Evolutionary conservation across 2,113 vertebrate species (phyloP), one percentile per base, ranked within the genome.

Genomic region (Motacilla alba): DNA sequence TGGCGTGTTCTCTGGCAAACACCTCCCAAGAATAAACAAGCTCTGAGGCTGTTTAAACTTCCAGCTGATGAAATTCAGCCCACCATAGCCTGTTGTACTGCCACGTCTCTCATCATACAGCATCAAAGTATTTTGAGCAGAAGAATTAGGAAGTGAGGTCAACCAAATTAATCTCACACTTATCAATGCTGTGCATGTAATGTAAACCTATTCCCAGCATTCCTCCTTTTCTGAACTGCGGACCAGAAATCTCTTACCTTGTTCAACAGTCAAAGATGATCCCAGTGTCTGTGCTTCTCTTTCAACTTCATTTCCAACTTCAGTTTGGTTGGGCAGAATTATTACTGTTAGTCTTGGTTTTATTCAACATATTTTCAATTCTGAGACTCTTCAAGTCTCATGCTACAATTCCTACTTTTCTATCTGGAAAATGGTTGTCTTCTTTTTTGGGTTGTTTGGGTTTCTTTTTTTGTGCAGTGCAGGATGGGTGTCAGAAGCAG

Each of bases 1-100:
- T 33, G 15, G 20, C 31, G 17, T 55, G 22, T 4, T 50, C 41
- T 15, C n/a, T 43, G 68, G 19, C 13, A 6, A 83, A 13, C 0
- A 2, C 6, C 10, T 75, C 78, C 17, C 26, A 85, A 5, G 33
- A 66, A 63, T 4, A 73, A 83, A n/a, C 17, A 56, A 41, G 6
- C 16, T 52, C 18, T 13, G 15, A 77, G 37, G 30, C 37, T 37
- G 13, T 62, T 59, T 6, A 74, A 43, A 43, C 8, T 59, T 76
- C 41, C 72, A 58, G 26, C 20, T 63, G 47, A 63, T 14, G 20
- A 41, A 66, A 89, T 62, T 27, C n/a, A 80, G 59, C 13, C 35
- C 11, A 20, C n/a, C 15, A 23, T 0, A 13, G 37, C 44, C 12
- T 24, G 16, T 33, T 1, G 0, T 16, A n/a, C 23, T 19, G 11